These are phyloP conservation scores for Trisateles emortualis DNA, from an alignment of 2,888 invertebrate genomes.

Conservation along the genomic window DNA sequence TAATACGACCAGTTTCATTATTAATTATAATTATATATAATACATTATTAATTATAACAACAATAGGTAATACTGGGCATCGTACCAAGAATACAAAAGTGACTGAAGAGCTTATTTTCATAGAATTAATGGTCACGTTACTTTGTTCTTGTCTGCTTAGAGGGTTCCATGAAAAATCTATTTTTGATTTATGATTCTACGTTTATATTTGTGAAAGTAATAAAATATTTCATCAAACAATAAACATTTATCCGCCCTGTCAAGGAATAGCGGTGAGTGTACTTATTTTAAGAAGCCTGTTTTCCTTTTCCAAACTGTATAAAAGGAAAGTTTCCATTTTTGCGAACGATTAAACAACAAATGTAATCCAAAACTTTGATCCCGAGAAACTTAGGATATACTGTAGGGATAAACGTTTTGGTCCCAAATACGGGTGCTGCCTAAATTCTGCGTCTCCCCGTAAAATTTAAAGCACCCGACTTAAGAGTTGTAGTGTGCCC, in stretches of 20 bases:
- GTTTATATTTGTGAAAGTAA: not conserved
- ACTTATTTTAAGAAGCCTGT: not conserved
- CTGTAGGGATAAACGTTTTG: conserved; percentile 11
- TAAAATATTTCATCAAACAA: not conserved
- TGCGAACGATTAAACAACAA: conserved; percentile 20
- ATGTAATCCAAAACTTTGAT: conserved; percentile 23
- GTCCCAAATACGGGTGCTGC: conserved; percentile 8
- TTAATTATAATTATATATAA: too few species aligned
- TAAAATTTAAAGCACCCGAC: conserved; percentile 26
- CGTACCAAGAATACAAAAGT: conserved; percentile 29
- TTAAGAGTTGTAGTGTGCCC: conserved; percentile 19
- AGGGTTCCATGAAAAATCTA: conserved; percentile 9
- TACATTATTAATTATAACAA: too few species aligned
- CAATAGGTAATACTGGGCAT: conserved; percentile 26
- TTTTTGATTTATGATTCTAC: conserved; percentile 8
- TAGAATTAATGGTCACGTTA: conserved; percentile 11
- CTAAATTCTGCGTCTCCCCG: conserved; percentile 17
- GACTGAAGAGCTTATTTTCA: conserved; percentile 28
- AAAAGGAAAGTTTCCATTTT: conserved; percentile 12
- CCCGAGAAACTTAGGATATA: conserved; percentile 13
- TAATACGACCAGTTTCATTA: too few species aligned
- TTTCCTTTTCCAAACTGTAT: not conserved
- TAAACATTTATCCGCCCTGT: not conserved
- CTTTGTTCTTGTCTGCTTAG: conserved; percentile 22
- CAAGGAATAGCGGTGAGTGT: not conserved